These are phyloP conservation scores for Vulpes lagopus DNA, from an alignment of 2,113 vertebrate genomes.

Conservation along the genomic window DNA sequence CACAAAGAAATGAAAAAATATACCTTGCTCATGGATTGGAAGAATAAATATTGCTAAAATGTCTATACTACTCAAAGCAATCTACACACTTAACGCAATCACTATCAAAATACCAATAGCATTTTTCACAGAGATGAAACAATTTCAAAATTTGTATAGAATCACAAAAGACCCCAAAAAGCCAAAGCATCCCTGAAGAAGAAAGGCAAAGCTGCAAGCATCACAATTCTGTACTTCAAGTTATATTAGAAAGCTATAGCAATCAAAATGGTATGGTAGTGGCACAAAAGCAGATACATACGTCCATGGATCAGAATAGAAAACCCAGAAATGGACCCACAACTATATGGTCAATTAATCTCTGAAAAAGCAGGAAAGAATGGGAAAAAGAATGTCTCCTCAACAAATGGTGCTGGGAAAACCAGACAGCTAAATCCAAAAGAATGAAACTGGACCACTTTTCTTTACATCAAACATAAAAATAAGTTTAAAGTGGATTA, in stretches of 20 bases:
- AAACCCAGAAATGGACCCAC: background rate
- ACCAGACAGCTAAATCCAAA: background rate
- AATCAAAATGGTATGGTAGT: background rate
- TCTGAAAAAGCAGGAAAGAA: background rate
- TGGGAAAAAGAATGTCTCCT: background rate
- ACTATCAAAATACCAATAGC: background rate
- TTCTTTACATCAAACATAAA: background rate
- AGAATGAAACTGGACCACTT: background rate
- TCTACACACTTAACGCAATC: background rate
- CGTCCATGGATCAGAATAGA: background rate
- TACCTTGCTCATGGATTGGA: background rate
- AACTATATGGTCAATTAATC: background rate
- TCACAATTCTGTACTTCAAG: background rate
- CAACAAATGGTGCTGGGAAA: background rate
- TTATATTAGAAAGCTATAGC: background rate
- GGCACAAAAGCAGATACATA: background rate
- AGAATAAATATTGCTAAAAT: background rate
- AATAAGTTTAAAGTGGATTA: background rate
- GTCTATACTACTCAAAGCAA: background rate
- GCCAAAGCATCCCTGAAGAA: background rate
- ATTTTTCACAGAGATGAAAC: background rate
- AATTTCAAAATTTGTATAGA: background rate
- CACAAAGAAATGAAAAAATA: background rate
- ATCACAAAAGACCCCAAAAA: background rate
- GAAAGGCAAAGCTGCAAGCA: background rate